phyloP scores from a whole-genome alignment of 2,113 vertebrate genomes.

The Onychostoma macrolepis region DNA sequence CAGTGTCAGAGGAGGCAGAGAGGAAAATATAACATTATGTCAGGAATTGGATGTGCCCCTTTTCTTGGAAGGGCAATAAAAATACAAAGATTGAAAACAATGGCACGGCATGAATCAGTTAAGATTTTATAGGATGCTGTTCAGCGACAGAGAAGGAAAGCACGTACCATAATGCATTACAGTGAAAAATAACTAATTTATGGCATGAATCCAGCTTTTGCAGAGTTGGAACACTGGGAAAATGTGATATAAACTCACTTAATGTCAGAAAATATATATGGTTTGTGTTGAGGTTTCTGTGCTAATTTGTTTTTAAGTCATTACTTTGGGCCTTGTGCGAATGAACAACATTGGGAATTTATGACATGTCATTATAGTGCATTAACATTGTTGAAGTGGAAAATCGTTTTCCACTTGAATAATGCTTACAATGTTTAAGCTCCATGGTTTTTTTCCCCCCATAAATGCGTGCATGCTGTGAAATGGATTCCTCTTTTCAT shows the following conservation, averaged over 20 bases:
- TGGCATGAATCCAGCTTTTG: neutral
- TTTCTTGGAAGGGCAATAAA: constrained; percentile 63
- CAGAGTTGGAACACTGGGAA: neutral
- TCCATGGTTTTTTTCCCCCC: neutral
- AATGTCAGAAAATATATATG: constrained; percentile 23
- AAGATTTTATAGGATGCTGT: constrained; percentile 72
- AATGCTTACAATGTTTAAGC: constrained; percentile 25
- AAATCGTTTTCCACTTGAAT: constrained; percentile 41
- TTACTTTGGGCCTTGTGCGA: constrained; percentile 27
- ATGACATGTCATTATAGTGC: constrained; percentile 37
- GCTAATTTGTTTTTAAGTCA: constrained; percentile 47
- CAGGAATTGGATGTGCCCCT: constrained; percentile 58
- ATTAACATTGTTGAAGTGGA: constrained; percentile 36
- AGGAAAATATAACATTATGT: constrained; percentile 67
- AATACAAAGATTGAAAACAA: constrained; percentile 63
- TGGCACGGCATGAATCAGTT: constrained; percentile 67
- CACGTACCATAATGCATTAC: neutral
- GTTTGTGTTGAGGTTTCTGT: constrained; percentile 16
- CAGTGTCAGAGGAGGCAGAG: constrained; percentile 62
- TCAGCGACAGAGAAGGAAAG: constrained; percentile 20
- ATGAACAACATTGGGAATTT: constrained; percentile 32
- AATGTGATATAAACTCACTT: constrained; percentile 21
- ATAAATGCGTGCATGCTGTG: neutral
- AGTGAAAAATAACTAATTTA: neutral
- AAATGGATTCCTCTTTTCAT: constrained; percentile 16